A percentile compares a stretch with the other conserved stretches of the same genome.
Evolutionary conservation across 1,140 invertebrate species (phyloP).

Genomic region (Paraescarpia echinospica): DNA sequence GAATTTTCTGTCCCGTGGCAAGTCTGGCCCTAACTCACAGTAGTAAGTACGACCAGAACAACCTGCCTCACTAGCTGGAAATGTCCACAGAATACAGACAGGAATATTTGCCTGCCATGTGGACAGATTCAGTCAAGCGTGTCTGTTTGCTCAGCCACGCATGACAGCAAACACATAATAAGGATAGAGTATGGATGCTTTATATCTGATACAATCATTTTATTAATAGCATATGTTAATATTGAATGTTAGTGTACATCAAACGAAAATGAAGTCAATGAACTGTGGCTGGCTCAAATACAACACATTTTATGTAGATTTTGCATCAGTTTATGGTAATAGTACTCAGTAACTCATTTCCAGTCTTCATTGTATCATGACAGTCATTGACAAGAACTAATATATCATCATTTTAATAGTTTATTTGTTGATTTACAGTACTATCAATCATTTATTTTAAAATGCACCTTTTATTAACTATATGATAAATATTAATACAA

Average conservation of each 20-base stretch:
- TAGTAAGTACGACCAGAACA: not conserved
- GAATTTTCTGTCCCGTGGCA: not conserved
- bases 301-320: not conserved
- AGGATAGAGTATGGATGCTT: not conserved
- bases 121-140: not conserved
- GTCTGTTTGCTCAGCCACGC: not conserved
- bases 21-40: not conserved
- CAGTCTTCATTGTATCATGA: not conserved
- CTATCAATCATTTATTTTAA: not conserved
- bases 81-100: not conserved
- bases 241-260: not conserved
- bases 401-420: not conserved
- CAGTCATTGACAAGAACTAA: not conserved
- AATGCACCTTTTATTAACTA: not conserved
- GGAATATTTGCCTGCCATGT: not conserved
- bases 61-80: not conserved
- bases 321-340: not conserved
- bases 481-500: not conserved
- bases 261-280: not conserved
- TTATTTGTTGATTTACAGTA: not conserved
- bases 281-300: not conserved
- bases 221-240: not conserved
- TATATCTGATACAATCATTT: not conserved
- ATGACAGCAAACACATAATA: not conserved
- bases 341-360: not conserved